Evolutionary conservation across 2,113 vertebrate genomes (phyloP), one percentile per base, ranked within the genome.

Genomic region (Archocentrus centrarchus): DNA sequence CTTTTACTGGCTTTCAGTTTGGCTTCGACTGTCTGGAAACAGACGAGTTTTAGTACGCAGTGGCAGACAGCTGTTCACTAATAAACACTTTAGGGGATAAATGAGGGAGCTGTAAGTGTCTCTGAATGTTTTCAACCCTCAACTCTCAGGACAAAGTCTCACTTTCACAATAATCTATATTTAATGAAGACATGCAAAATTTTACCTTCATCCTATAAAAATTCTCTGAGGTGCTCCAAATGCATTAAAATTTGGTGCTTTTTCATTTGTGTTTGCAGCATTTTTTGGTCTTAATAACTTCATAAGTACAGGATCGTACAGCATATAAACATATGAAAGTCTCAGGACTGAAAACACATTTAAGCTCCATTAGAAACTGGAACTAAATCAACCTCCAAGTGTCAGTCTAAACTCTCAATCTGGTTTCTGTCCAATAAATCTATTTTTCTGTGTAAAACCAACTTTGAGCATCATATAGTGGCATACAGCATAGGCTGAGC

Each of bases 71-170:
- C 66, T 70, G 44, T 70, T 50, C 24, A 30, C 66, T 44, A 73
- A 53, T 70, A 70, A 70, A 53, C 66, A 53, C 44, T 70, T 70
- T 70, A 70, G 24, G 2, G 66, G 66, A 70, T 53, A 70, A 73
- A 73, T 53, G 66, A 53, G 66, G 44, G 66, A 70, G 44, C 66
- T 70, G 44, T 70, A 53, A 53, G 66, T 70, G 44, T 73, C 66
- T 73, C 66, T 73, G 66, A 73, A 73, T 32, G 66, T 32, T 73
- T 73, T 73, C 50, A 70, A 70, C 15, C 66, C 24, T 70, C 41
- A 70, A 53, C 44, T 53, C 44, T 73, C 66, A 53, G 66, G 44
- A 70, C 44, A 73, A 73, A 73, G 66, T 70, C 44, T 50, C 44
- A 3, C 47, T 73, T 73, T 73, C 68, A 55, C 68, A 55, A 20